phyloP scores from a whole-genome alignment of 2,888 invertebrate species.

The Melieria picta region DNA sequence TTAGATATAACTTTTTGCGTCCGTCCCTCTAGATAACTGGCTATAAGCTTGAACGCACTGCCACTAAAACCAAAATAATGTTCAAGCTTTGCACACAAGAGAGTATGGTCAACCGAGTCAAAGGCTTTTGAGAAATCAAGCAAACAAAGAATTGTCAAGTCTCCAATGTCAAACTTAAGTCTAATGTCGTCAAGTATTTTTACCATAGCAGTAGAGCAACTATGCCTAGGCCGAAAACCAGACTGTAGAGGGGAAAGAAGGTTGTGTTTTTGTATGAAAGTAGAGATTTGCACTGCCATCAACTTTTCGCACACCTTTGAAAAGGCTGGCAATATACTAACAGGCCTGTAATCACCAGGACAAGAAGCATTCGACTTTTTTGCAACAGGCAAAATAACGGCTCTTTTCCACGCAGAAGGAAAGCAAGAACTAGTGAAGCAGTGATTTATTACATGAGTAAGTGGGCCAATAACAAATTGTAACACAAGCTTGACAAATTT shows the following conservation, averaged over 20 bases:
- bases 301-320: slow-evolving; percentile 20
- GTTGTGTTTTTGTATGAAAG: neutral
- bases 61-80: slow-evolving; percentile 19
- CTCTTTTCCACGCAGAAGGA: no score
- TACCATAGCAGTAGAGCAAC: slow-evolving; percentile 20
- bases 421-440: no score
- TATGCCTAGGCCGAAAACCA: slow-evolving; percentile 7
- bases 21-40: slow-evolving; percentile 1
- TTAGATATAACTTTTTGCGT: neutral
- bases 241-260: neutral
- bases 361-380: slow-evolving; percentile 8
- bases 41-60: slow-evolving; percentile 1
- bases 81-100: slow-evolving; percentile 20
- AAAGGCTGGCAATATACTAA: slow-evolving; percentile 18
- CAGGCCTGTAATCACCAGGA: slow-evolving; percentile 10
- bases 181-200: slow-evolving; percentile 22
- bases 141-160: neutral
- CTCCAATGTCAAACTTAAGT: slow-evolving; percentile 2
- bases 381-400: neutral
- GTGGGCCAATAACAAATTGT: neutral
- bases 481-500: neutral
- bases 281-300: slow-evolving; percentile 5
- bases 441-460: no score
- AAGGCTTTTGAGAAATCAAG: slow-evolving; percentile 22
- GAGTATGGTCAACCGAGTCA: slow-evolving; percentile 20